Base-by-base conservation (phyloP, 2,113 vertebrate genomes). In the Cyprinodon variegatus region DNA sequence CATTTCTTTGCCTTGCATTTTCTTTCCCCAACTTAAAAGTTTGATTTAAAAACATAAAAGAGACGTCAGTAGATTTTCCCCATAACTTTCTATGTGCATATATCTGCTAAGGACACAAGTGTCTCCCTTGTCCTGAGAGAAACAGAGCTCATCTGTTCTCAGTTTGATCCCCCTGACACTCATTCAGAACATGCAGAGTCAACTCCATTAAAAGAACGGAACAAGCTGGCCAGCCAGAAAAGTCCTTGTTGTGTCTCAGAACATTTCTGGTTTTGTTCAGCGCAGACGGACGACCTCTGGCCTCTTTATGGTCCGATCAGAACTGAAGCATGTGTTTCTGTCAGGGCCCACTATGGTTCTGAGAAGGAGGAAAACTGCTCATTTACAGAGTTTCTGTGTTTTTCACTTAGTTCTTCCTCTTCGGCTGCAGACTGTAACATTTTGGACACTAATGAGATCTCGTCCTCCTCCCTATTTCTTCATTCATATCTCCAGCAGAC, bases 231-330 rank as follows among this genome's bases (percentile, higher is more conserved):
- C 11, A 75, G 71, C 93, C 92, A 94, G 84, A 88, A 78, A 64
- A 14, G 77, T 78, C 87, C 83, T 92, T 93, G 92, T 94, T 89
- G 70, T 57, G 67, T 72, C 57, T n/a, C 61, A 12, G 38, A 36
- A 45, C 73, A 68, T 87, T 84, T 83, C 61, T 20, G 41, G 77
- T 79, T 88, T 90, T 93, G 88, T 93, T 74, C 69, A 36, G 68
- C 85, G 68, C 75, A 68, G 57, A 72, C 60, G 15, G 50, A 81
- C 36, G 76, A 68, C 68, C 71, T 10, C 70, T 72, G 77, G 78
- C 77, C 68, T 14, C 78, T 82, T 79, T 86, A 75, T 14, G 79
- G 11, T 74, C 79, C 60, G 73, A 76, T 66, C 59, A 71, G 36
- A 80, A 79, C 78, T 78, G 61, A 83, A 79, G 82, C 83, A 45